Evolutionary conservation across 2,113 vertebrate species (phyloP).

Genomic region (Bubo bubo): DNA sequence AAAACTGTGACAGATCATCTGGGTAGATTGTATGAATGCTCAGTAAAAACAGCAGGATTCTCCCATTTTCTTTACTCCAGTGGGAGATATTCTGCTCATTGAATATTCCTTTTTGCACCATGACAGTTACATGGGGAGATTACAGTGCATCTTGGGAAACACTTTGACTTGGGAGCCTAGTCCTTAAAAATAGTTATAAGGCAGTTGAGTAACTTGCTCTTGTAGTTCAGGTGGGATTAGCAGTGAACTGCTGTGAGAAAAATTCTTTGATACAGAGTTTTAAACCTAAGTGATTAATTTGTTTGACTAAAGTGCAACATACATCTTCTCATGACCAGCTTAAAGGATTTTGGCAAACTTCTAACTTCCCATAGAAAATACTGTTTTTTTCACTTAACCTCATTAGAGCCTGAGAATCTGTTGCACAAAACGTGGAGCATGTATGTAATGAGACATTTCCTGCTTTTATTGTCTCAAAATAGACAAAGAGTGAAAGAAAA

Average conservation of each 20-base stretch:
- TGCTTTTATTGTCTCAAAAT: neutral
- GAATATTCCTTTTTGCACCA: neutral
- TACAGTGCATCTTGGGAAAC: neutral
- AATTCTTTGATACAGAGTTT: neutral
- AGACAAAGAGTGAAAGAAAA: neutral
- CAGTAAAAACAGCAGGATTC: neutral
- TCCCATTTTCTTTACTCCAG: neutral
- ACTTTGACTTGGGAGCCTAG: neutral
- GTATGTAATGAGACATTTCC: neutral
- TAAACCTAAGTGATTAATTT: neutral
- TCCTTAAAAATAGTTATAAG: neutral
- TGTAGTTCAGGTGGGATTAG: neutral
- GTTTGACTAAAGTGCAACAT: neutral
- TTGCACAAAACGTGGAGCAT: neutral
- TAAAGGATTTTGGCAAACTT: neutral
- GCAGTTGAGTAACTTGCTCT: neutral
- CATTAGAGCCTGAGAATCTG: neutral
- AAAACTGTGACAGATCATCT: neutral
- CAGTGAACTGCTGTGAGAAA: neutral
- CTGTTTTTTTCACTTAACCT: neutral
- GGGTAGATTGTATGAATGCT: neutral
- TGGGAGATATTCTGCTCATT: neutral
- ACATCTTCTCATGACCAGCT: neutral
- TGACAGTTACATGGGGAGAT: neutral
- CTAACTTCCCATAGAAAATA: neutral